phyloP scores from a whole-genome alignment of 1,140 invertebrate species.

The Leptinotarsa texana region DNA sequence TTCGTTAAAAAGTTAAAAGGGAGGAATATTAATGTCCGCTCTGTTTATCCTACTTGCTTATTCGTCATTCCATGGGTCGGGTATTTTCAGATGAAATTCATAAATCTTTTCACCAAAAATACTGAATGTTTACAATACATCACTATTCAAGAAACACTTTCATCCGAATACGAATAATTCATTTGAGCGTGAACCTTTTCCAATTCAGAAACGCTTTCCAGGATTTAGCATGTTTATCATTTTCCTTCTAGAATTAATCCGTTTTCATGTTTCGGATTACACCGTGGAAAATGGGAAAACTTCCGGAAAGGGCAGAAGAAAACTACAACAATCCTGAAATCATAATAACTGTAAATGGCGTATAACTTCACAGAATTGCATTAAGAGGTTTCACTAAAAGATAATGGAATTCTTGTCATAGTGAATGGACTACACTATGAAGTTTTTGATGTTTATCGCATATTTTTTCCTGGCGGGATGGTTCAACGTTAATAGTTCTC shows the following conservation, averaged over 20 bases:
- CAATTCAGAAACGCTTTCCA: not conserved
- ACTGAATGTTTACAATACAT: no score
- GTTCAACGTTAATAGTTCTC: no score
- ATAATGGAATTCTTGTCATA: not conserved
- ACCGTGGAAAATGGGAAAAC: constrained; percentile 42
- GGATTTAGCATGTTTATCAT: not conserved
- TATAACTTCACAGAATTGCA: constrained; percentile 58
- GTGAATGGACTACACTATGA: not conserved
- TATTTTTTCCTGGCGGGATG: not conserved
- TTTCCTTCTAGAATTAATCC: not conserved
- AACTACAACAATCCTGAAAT: constrained; percentile 33
- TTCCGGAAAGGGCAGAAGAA: constrained; percentile 41
- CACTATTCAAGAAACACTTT: no score
- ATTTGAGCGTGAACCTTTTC: not conserved
- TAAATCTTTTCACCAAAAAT: no score
- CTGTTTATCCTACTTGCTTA: no score
- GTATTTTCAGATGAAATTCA: no score
- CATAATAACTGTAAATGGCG: constrained; percentile 37
- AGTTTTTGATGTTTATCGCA: not conserved
- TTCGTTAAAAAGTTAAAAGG: no score
- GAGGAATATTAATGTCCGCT: no score
- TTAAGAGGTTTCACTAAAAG: constrained; percentile 48
- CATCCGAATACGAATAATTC: no score
- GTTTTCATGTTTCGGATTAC: constrained; percentile 28
- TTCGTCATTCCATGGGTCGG: no score